Conservation (phyloP, 2,113 vertebrate genomes). For the Chroicocephalus ridibundus region DNA sequence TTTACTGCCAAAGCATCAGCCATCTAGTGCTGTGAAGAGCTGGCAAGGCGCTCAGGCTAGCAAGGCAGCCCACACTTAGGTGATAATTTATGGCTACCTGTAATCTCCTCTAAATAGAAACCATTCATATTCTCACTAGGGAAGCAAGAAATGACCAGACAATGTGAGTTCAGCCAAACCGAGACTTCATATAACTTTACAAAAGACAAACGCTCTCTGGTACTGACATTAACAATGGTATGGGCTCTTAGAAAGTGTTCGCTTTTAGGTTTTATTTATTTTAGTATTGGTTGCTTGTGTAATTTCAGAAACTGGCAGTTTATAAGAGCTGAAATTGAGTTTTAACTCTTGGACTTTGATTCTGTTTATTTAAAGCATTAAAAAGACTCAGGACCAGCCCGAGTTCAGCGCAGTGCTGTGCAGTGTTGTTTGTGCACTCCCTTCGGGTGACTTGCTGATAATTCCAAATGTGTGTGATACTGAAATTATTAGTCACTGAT, state of each 20-base stretch:
- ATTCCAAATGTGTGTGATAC: not conserved
- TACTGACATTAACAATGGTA: conserved; percentile 32
- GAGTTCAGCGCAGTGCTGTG: not conserved
- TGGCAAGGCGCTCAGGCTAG: conserved; percentile 26
- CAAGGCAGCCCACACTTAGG: conserved; percentile 41
- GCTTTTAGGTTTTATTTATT: conserved; percentile 12
- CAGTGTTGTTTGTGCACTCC: not conserved
- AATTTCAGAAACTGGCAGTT: conserved; percentile 23
- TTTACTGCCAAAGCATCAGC: not conserved
- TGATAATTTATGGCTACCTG: conserved; percentile 68
- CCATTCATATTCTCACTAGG: conserved; percentile 46
- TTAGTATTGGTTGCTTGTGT: conserved; percentile 14
- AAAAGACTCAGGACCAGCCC: not conserved
- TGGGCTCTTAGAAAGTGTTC: conserved; percentile 8
- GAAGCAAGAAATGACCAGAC: conserved; percentile 59
- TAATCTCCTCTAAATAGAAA: conserved; percentile 61
- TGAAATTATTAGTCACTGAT: not conserved
- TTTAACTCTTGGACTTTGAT: conserved; percentile 27
- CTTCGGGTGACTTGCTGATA: not conserved
- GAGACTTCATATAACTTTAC: conserved; percentile 20
- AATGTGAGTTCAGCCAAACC: conserved; percentile 65
- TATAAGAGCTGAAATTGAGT: not conserved
- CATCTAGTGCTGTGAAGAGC: conserved; percentile 10
- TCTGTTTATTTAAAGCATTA: conserved; percentile 26
- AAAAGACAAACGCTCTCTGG: conserved; percentile 23